Base-by-base conservation (phyloP, 2,888 invertebrate genomes). In the Rhamphomyia laevipes region DNA sequence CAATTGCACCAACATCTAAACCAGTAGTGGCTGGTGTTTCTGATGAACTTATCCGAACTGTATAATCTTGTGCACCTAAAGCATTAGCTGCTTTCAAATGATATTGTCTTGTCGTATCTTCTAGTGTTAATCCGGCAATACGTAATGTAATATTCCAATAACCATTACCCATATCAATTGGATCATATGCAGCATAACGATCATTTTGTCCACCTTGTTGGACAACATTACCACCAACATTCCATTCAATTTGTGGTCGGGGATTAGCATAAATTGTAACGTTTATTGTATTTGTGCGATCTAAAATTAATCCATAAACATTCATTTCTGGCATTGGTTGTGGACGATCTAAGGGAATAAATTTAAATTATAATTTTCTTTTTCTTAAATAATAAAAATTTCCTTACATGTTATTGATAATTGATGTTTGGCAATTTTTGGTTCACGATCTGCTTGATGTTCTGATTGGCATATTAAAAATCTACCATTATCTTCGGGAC, bases 261-360 rank as follows among this genome's bases (percentile, higher is more conserved):
- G 89, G 88, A 67, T 85, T 82, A 13, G 86, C 77, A 4, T 80
- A 73, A 23, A 88, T 74, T 2, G 81, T 81, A n/a, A 88, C 78
- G 55, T 81, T 81, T 46, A 89, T 78, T 3, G 76, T 72, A 1
- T 84, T 87, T n/a, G 78, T 77, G 38, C 77, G 76, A 5, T 84
- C 84, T 53, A 87, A 70, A 52, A 81, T 81, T 51, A 84, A 78
- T 0, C 86, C 88, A 63, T 86, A 87, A 49, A 81, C 80, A 33
- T 81, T 80, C 51, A 78, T 68, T 12, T 78, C 74, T 1, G 76
- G 74, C 30, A 73, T 71, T 27, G 74, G 73, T 42, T 78, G 75
- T 1, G 86, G 86, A 1, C 79, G 73, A 67, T 81, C 87, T 86
- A 66, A 58, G 61, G 38, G n/a, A 35, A 13, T 10, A 35, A n/a